Percentiles rank a stretch among this genome's conserved stretches.
Conservation (phyloP, 2,797 vertebrate species). For the Pipistrellus pipistrellus region DNA sequence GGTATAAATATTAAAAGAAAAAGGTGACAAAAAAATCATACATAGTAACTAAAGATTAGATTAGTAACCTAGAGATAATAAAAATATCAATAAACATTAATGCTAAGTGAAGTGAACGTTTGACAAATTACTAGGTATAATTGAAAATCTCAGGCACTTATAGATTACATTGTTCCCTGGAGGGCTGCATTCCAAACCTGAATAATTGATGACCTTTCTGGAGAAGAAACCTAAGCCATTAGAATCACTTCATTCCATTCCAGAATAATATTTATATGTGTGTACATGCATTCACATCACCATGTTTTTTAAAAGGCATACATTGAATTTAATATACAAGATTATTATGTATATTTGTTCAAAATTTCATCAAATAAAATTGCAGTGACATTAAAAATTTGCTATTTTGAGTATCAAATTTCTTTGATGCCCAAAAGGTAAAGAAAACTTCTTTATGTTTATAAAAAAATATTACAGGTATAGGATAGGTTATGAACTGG, state of each 20-base stretch:
- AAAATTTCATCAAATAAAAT: slow-evolving; percentile 37
- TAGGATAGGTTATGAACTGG: background rate
- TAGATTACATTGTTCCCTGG: slow-evolving; percentile 56
- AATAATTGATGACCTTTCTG: slow-evolving; percentile 72
- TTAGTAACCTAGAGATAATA: slow-evolving; percentile 31
- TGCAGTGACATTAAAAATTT: slow-evolving; percentile 49
- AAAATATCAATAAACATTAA: slow-evolving; percentile 69
- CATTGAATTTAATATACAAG: background rate
- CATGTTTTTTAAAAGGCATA: background rate
- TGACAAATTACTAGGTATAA: slow-evolving; percentile 70
- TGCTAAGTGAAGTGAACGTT: slow-evolving; percentile 68
- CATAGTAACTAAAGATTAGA: slow-evolving; percentile 27
- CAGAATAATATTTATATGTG: background rate
- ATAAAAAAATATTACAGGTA: background rate
- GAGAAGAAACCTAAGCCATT: slow-evolving; percentile 23
- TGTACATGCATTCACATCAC: background rate
- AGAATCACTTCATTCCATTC: slow-evolving; percentile 4
- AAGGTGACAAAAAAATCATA: slow-evolving; percentile 43
- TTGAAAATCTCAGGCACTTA: slow-evolving; percentile 73
- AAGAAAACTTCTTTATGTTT: slow-evolving; percentile 21
- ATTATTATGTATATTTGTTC: background rate
- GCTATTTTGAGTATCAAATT: slow-evolving; percentile 32
- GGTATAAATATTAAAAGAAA: slow-evolving; percentile 62
- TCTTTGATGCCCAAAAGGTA: background rate
- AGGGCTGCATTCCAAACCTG: slow-evolving; percentile 70